A percentile compares a stretch with the other conserved stretches of the same genome.
phyloP scores from a whole-genome alignment of 1,140 invertebrate genomes.

The Portunus trituberculatus region DNA sequence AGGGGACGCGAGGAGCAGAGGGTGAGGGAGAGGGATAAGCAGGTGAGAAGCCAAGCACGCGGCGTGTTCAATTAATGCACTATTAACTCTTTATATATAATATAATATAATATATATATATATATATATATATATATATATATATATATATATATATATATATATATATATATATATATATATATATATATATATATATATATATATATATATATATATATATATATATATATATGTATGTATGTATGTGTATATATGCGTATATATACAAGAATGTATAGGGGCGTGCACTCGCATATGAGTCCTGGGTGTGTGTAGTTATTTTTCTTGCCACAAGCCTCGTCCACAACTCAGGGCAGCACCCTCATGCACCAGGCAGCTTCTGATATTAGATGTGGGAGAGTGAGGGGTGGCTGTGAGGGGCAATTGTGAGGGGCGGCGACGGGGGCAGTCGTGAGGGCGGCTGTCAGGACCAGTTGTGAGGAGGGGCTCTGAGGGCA shows the following conservation, averaged over 20 bases:
- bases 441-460: not conserved
- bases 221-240: constrained; percentile 54
- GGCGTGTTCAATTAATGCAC: not conserved
- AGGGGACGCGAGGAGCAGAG: not conserved
- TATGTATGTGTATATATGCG: not conserved
- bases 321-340: not conserved
- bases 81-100: constrained; percentile 40
- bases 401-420: not conserved
- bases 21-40: not conserved
- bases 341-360: not conserved
- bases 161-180: constrained; percentile 39
- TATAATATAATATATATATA: constrained; percentile 10
- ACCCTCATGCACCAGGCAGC: not conserved
- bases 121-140: constrained; percentile 53
- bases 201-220: constrained; percentile 59
- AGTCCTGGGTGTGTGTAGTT: not conserved
- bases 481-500: not conserved
- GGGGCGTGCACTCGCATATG: not conserved
- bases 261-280: constrained; percentile 36
- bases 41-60: not conserved
- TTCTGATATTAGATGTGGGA: not conserved
- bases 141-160: constrained; percentile 49
- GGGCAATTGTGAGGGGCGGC: not conserved
- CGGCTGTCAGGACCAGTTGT: constrained; percentile 8
- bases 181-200: constrained; percentile 58